Conservation (phyloP, 2,113 vertebrate species). For the Centropus unirufus region DNA sequence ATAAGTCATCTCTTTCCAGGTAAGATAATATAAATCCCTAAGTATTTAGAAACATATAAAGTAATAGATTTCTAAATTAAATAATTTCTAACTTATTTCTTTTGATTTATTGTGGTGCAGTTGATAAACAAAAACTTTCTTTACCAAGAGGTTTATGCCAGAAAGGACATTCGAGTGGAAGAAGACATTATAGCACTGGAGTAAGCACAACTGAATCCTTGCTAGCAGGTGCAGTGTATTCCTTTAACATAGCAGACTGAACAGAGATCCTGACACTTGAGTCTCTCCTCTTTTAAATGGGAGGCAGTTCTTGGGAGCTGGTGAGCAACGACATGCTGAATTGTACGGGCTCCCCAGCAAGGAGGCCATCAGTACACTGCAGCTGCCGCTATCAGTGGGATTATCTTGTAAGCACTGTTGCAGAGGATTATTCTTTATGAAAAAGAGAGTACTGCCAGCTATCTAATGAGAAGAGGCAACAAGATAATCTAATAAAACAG, state of each 20-base stretch:
- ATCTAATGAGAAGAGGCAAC: background rate
- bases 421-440: background rate
- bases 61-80: background rate
- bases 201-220: background rate
- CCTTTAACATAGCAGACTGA: background rate
- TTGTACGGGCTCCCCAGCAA: background rate
- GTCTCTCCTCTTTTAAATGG: background rate
- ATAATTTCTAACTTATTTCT: background rate
- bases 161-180: background rate
- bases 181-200: background rate
- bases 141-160: background rate
- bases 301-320: background rate
- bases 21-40: background rate
- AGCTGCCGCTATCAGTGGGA: conserved; percentile 14
- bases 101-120: background rate
- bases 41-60: background rate
- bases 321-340: background rate
- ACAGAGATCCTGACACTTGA: background rate
- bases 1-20: background rate
- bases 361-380: background rate
- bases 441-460: background rate
- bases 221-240: conserved; percentile 34
- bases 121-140: conserved; percentile 12
- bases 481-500: background rate
- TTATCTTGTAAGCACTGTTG: background rate